Percentiles rank a stretch among this genome's conserved stretches.
Conservation (phyloP, 2,797 vertebrate species). For the Kryptopterus vitreolus region DNA sequence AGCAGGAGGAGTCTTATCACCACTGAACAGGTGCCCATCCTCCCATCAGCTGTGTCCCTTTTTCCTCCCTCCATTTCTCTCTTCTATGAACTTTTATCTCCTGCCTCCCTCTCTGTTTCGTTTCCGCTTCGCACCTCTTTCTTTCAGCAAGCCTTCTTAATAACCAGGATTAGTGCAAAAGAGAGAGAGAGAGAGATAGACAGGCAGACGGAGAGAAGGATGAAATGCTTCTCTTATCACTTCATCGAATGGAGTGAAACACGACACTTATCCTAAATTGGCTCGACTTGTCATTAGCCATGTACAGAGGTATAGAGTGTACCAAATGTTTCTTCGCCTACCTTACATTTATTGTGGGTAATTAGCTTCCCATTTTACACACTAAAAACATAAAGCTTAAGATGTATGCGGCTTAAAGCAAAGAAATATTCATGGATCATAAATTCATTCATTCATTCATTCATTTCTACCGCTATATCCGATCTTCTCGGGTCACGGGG, state of each 20-base stretch:
- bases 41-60: constrained; percentile 5
- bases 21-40: constrained; percentile 16
- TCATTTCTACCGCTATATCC: too few relatives aligned
- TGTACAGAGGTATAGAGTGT: background rate
- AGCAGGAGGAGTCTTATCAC: constrained; percentile 29
- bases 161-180: constrained; percentile 31
- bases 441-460: too few relatives aligned
- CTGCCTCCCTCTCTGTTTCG: background rate
- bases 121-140: background rate
- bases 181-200: too few relatives aligned
- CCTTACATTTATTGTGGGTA: background rate
- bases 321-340: background rate
- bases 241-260: constrained; percentile 10
- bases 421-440: too few relatives aligned
- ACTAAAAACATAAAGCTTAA: background rate
- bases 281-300: background rate
- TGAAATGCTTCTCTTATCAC: constrained; percentile 2
- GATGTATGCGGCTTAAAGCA: too few relatives aligned
- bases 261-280: constrained; percentile 4
- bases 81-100: background rate
- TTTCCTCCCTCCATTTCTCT: background rate
- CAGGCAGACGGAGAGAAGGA: background rate
- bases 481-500: too few relatives aligned
- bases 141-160: constrained; percentile 9
- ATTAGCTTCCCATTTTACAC: background rate